A percentile compares a stretch with the other conserved stretches of the same genome.
Conservation (phyloP, 2,888 invertebrate genomes). For the Petrolisthes manimaculis region DNA sequence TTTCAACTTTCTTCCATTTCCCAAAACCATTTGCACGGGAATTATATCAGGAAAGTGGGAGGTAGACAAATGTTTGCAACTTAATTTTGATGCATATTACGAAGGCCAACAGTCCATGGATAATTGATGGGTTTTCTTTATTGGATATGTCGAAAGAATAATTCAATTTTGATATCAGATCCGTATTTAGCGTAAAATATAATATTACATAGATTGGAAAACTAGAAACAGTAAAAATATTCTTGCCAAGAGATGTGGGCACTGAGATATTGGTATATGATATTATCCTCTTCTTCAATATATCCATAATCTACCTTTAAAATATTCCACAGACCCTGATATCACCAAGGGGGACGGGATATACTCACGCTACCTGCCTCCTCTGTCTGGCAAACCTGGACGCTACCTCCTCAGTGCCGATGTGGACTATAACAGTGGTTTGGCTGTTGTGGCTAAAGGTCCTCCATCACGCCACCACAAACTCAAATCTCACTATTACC, state of each 20-base stretch:
- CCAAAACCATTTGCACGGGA: too few species aligned
- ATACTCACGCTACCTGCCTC: slow-evolving; percentile 75
- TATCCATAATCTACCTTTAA: neutral
- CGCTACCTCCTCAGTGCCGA: slow-evolving; percentile 61
- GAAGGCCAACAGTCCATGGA: too few species aligned
- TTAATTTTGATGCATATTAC: too few species aligned
- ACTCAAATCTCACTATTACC: slow-evolving; percentile 42
- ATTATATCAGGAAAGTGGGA: too few species aligned
- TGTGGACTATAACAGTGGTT: slow-evolving; percentile 62
- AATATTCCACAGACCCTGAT: slow-evolving; percentile 74
- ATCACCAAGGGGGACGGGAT: slow-evolving; percentile 77
- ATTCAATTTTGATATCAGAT: too few species aligned
- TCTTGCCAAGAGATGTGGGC: neutral
- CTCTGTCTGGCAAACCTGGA: slow-evolving; percentile 49
- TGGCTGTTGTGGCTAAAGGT: slow-evolving; percentile 57
- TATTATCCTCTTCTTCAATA: neutral
- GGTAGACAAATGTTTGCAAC: too few species aligned
- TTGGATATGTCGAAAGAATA: too few species aligned
- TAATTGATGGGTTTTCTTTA: too few species aligned
- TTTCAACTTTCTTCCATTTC: too few species aligned
- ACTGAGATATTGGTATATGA: neutral
- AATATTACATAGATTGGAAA: too few species aligned
- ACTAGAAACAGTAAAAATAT: too few species aligned
- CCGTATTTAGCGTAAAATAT: too few species aligned
- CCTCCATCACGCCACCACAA: slow-evolving; percentile 61